A percentile compares a stretch with the other conserved stretches of the same genome.
Conservation (phyloP, 2,113 vertebrate species). For the Aleadryas rufinucha region DNA sequence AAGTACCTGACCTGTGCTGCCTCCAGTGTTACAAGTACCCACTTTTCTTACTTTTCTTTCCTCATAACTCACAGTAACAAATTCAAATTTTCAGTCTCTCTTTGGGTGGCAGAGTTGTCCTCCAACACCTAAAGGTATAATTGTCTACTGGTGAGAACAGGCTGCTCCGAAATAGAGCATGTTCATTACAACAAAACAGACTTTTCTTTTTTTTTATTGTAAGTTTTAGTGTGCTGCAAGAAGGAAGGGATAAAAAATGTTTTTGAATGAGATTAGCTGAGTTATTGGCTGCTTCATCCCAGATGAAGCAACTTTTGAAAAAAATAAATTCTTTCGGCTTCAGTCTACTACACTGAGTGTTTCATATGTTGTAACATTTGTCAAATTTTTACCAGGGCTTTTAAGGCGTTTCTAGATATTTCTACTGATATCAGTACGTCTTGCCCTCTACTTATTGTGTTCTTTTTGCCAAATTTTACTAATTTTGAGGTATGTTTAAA, state of each 20-base stretch:
- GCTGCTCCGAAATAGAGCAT: background rate
- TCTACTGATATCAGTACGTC: background rate
- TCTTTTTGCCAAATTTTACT: background rate
- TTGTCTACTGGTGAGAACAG: background rate
- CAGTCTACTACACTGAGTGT: background rate
- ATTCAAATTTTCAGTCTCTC: background rate
- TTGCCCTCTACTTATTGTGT: background rate
- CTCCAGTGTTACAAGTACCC: background rate
- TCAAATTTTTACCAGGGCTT: background rate
- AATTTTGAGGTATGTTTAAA: background rate
- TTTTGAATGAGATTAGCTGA: background rate
- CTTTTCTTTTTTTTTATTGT: background rate
- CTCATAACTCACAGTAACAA: background rate
- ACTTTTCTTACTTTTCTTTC: background rate
- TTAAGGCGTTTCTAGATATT: background rate
- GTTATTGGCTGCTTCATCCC: background rate
- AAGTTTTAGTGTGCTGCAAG: background rate
- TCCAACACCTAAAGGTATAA: background rate
- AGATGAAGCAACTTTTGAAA: background rate
- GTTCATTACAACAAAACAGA: background rate
- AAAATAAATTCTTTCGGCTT: background rate
- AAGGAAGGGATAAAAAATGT: background rate
- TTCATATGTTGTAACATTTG: background rate
- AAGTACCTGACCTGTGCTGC: rapidly evolving
- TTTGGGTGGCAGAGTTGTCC: background rate